Base-by-base conservation (phyloP, 2,888 invertebrate species). In the Drosophila limbata region DNA sequence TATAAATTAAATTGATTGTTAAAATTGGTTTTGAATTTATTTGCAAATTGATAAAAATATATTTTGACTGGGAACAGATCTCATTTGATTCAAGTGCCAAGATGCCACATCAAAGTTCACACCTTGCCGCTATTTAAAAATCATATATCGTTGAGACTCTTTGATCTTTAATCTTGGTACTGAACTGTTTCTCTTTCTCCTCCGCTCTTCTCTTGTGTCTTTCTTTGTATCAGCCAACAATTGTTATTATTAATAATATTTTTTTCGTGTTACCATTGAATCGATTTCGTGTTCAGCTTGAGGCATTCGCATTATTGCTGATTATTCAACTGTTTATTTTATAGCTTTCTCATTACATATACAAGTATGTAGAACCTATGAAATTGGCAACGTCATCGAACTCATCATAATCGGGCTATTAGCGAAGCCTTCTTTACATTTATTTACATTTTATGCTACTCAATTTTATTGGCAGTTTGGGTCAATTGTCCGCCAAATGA, bases 291-390 rank as follows among this genome's bases (percentile, higher is more conserved):
- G 78, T 76, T 80, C 17, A 11, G 86, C 84, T 79, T 44, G 51
- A 53, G 84, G 84, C 83, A 60, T 60, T 85, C 70, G 55, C 60
- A 83, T 88, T 84, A 81, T 83, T 61, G 62, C 56, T 81, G 84
- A 84, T 83, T 84, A 84, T 88, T 84, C 76, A 88, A 84, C 88
- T 86, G 87, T 84, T 84, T 84, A 87, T 87, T 87, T 89, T 79
- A 89, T 89, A 68, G 80, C 89, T 89, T 88, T 88, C 87, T 87
- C 84, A 84, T 88, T 88, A 86, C 79, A 76, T 40, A 56, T n/a
- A 50, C 37, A 47, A 63, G 31, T 73, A 62, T 59, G 13, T n/a
- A 50, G 25, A 42, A 57, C 67, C 47, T 28, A 44, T 35, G 47
- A 66, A 88, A 88, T 76, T 69, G 89, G 75, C 89, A 89, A 66